Evolutionary conservation across 1,140 invertebrate genomes (phyloP).

Genomic region (Drosophila kepulauana): DNA sequence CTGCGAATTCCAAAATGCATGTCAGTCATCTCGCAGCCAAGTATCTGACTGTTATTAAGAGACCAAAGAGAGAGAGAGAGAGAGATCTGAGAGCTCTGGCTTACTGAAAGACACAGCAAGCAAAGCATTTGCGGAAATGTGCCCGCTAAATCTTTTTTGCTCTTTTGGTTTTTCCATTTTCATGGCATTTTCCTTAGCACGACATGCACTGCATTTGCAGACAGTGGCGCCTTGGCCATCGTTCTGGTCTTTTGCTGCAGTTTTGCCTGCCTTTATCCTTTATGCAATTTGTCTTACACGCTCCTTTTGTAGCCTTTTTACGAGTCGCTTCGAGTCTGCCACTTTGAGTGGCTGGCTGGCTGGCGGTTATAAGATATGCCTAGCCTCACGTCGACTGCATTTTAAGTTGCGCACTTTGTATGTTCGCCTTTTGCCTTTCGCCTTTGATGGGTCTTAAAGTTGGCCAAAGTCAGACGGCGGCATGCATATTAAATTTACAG

Average conservation of each 20-base stretch:
- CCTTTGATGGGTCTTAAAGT: constrained; percentile 60
- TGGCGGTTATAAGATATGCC: constrained; percentile 64
- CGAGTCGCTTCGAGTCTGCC: constrained; percentile 31
- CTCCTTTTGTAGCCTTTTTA: constrained; percentile 40
- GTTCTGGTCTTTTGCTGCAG: constrained; percentile 40
- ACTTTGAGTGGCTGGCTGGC: constrained; percentile 63
- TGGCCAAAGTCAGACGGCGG: constrained; percentile 36
- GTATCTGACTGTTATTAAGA: constrained; percentile 14
- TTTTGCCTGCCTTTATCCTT: constrained; percentile 55
- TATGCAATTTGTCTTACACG: constrained; percentile 75
- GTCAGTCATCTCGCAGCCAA: constrained; percentile 18
- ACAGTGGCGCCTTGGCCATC: constrained; percentile 1
- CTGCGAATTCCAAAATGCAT: constrained; percentile 57
- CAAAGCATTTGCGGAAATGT: constrained; percentile 8
- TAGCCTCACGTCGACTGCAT: constrained; percentile 53
- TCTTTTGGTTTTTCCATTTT: constrained; percentile 27
- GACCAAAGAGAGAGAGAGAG: background rate
- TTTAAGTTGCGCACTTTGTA: constrained; percentile 54
- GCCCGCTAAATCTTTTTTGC: constrained; percentile 19
- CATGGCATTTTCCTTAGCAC: background rate
- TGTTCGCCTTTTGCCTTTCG: constrained; percentile 17
- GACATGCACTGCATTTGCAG: background rate
- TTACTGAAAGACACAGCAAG: background rate
- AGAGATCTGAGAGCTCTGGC: background rate
- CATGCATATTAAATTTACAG: constrained; percentile 57